Evolutionary conservation across 1,140 invertebrate genomes (phyloP), one percentile per base, ranked within the genome.

Genomic region (Lutraria rhynchaena): DNA sequence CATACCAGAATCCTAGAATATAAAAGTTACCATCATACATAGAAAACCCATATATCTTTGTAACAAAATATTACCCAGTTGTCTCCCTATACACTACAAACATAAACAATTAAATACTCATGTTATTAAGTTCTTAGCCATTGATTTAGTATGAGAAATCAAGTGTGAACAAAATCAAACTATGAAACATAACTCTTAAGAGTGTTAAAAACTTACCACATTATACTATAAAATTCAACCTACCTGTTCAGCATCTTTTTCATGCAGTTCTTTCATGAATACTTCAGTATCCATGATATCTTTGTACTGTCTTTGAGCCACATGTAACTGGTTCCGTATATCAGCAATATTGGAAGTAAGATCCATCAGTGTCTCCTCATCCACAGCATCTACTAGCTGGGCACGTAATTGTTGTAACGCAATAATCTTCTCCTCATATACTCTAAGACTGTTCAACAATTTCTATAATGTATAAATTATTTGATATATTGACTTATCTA

Each of bases 301-400:
- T 1, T 95, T 93, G 86, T 96, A 97, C n/a, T 95, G 95, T 77
- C 95, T 94, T 90, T 96, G 96, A 24, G 97, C 91, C 27, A 94
- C 94, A 82, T 95, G 94, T 31, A 98, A 93, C 91, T 97, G 96
- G 63, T 94, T 94, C 95, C 95, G 92, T 96, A 95, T 81, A 95
- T 95, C 93, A 95, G 94, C 80, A 91, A 92, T 22, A 46, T 85
- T 78, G n/a, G 87, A 84, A 65, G 83, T 75, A 9, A 85, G 57
- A 35, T 80, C 57, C 37, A 41, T 46, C 75, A 85, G 80, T 13
- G 94, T 95, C 27, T 94, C 94, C 0, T 95, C 95, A 24, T 94
- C 93, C 67, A 96, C 90, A 1, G 95, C 94, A 13, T 93, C 92
- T 87, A 96, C 95, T 84, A 96, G 91, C 82, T 94, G 94, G 65